phyloP scores from a whole-genome alignment of 2,888 invertebrate species.

The Holacanthella duospinosa region DNA sequence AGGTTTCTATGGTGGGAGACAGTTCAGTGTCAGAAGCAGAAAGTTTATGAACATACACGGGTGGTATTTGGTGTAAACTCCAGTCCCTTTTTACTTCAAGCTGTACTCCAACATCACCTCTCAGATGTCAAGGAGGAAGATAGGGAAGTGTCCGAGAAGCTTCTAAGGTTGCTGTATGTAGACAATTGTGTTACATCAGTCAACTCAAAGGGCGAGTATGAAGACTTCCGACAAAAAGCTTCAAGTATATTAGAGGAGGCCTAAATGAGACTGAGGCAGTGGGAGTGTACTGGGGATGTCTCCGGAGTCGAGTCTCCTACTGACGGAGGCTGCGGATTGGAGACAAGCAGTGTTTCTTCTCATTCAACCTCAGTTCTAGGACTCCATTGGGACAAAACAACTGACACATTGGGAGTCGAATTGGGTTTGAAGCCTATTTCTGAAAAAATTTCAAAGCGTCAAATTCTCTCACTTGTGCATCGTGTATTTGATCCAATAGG shows the following conservation, averaged over 20 bases:
- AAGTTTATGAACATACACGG: neutral
- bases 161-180: neutral
- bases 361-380: neutral
- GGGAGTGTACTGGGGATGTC: neutral
- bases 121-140: neutral
- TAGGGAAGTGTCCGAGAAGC: neutral
- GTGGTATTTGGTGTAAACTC: neutral
- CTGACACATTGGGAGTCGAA: neutral
- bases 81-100: neutral
- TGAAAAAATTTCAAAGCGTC: slow-evolving; percentile 13
- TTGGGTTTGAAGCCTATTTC: no score
- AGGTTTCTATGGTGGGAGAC: slow-evolving; percentile 35
- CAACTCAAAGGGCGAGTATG: neutral
- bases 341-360: no score
- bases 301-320: neutral
- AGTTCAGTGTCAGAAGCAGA: neutral
- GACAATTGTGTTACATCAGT: neutral
- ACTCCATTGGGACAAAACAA: neutral
- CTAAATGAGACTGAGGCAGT: slow-evolving; percentile 13
- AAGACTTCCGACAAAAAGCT: neutral
- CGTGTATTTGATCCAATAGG: slow-evolving; percentile 19
- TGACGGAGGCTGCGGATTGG: neutral
- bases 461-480: slow-evolving; percentile 12
- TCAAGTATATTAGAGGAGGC: neutral
- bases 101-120: neutral